Evolutionary conservation across 1,140 invertebrate species (phyloP).

Genomic region (Brachionus koreanus): DNA sequence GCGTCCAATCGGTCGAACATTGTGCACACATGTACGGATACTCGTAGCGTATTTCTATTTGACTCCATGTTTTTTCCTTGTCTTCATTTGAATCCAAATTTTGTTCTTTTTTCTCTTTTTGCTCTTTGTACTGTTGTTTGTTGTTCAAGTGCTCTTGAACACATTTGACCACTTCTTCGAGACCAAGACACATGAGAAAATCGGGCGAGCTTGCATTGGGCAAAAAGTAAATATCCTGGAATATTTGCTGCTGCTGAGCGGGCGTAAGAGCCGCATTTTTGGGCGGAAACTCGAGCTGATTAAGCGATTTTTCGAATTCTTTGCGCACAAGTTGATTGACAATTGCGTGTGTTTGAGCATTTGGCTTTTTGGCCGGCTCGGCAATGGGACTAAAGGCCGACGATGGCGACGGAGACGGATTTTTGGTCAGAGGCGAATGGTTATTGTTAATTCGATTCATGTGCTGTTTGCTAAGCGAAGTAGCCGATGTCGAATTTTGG

Average conservation of each 20-base stretch:
- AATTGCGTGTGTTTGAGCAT: conserved; percentile 10
- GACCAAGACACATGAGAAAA: conserved; percentile 38
- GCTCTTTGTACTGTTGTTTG: conserved; percentile 38
- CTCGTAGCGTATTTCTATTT: conserved; percentile 5
- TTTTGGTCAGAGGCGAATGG: background rate
- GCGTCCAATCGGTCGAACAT: conserved; percentile 94
- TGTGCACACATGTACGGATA: conserved; percentile 84
- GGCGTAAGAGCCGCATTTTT: background rate
- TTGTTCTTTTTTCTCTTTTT: conserved; percentile 21
- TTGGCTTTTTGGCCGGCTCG: background rate
- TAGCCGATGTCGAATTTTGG: background rate
- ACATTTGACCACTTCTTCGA: conserved; percentile 24
- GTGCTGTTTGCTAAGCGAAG: background rate
- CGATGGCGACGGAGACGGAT: background rate
- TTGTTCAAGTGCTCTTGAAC: conserved; percentile 17
- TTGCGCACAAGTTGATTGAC: conserved; percentile 32
- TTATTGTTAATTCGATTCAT: background rate
- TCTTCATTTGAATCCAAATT: background rate
- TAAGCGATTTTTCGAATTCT: conserved; percentile 35
- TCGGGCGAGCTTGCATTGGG: conserved; percentile 30
- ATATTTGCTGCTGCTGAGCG: background rate
- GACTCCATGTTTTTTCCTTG: background rate
- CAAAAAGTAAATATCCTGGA: conserved; percentile 37
- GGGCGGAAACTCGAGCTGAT: conserved; percentile 15
- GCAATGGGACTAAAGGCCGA: conserved; percentile 1